These are phyloP conservation scores for Cetoscarus ocellatus DNA, from an alignment of 2,797 vertebrate species.

Conservation along the genomic window DNA sequence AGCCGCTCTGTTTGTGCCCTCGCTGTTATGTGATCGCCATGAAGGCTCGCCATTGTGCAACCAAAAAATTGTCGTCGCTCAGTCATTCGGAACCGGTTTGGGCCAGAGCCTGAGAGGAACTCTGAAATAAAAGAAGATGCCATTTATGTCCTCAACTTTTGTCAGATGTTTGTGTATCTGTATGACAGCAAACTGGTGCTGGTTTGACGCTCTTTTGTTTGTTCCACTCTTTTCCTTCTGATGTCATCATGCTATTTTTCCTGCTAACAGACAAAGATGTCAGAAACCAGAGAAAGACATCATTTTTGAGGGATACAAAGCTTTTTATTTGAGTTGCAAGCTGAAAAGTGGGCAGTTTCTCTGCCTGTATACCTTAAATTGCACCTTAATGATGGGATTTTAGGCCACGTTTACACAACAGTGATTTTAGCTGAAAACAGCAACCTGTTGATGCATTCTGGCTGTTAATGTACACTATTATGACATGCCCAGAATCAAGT, in stretches of 20 bases:
- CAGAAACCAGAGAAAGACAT: neutral
- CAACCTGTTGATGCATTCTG: no score
- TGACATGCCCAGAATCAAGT: no score
- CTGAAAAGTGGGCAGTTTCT: conserved; percentile 45
- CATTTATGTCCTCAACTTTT: conserved; percentile 24
- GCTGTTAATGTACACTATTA: no score
- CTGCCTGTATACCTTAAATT: conserved; percentile 61
- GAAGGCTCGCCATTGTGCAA: conserved; percentile 65
- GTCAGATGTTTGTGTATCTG: conserved; percentile 17
- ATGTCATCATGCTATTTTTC: neutral
- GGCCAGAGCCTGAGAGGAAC: conserved; percentile 22
- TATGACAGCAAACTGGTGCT: conserved; percentile 18
- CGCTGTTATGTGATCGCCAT: conserved; percentile 52
- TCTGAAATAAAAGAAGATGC: no score
- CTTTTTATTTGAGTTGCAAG: conserved; percentile 56
- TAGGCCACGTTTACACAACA: neutral
- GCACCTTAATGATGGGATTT: conserved; percentile 66
- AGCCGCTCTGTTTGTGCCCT: conserved; percentile 55
- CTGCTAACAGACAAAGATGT: conserved; percentile 43
- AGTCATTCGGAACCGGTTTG: conserved; percentile 53
- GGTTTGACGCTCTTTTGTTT: conserved; percentile 7
- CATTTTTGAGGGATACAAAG: conserved; percentile 6
- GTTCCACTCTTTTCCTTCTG: neutral
- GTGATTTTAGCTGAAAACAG: no score
- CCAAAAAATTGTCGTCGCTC: conserved; percentile 40